Evolutionary conservation across 2,888 invertebrate genomes (phyloP).

Genomic region (Sericinus montela): DNA sequence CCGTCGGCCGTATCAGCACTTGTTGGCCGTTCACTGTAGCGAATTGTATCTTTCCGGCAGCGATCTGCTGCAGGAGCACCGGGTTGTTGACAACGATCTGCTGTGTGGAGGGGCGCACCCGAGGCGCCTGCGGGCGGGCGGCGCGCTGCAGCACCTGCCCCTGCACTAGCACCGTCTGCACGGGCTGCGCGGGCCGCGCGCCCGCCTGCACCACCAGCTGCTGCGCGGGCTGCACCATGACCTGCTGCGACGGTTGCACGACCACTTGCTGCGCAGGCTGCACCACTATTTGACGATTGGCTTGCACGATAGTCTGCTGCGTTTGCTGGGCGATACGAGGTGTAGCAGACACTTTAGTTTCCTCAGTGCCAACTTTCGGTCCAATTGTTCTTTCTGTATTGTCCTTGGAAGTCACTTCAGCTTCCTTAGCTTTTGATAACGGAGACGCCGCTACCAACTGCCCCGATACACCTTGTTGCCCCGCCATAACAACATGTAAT

Average conservation of each 20-base stretch:
- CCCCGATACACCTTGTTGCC: conserved; percentile 75
- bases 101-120: conserved; percentile 63
- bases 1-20: conserved; percentile 88
- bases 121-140: conserved; percentile 36
- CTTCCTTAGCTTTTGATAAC: conserved; percentile 36
- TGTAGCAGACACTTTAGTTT: background rate
- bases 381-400: conserved; percentile 27
- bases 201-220: conserved; percentile 60
- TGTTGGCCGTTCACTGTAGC: conserved; percentile 92
- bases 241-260: no score
- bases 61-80: conserved; percentile 88
- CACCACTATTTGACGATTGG: no score
- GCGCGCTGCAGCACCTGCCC: conserved; percentile 40
- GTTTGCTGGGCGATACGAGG: conserved; percentile 13
- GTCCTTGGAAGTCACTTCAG: conserved; percentile 30
- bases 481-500: conserved; percentile 88
- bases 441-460: conserved; percentile 63
- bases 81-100: conserved; percentile 90
- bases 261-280: conserved; percentile 48
- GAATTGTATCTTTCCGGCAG: conserved; percentile 89
- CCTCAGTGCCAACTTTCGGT: conserved; percentile 9
- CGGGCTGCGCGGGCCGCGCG: conserved; percentile 41
- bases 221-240: conserved; percentile 34
- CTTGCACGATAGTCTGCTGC: no score
- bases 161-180: conserved; percentile 59